A percentile compares a stretch with the other conserved stretches of the same genome.
Conservation (phyloP, 2,113 vertebrate genomes). For the Tachysurus vachellii region DNA sequence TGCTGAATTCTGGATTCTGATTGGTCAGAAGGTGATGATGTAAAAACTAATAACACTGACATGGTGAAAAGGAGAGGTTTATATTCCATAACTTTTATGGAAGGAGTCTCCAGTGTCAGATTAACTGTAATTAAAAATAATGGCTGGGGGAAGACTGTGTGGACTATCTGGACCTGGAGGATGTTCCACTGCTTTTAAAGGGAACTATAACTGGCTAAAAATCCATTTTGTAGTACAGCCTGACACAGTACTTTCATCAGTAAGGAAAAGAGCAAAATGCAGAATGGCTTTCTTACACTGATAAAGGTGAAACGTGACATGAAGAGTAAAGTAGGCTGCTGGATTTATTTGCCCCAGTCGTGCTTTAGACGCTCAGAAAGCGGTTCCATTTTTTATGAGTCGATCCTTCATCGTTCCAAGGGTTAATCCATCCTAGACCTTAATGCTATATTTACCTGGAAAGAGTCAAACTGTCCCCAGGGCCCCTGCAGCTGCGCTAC, state of each 20-base stretch:
- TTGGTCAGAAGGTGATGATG: not conserved
- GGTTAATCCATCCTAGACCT: conserved; percentile 28
- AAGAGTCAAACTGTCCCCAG: conserved; percentile 28
- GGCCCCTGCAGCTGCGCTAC: not conserved
- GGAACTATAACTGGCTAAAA: not conserved
- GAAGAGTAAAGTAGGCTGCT: not conserved
- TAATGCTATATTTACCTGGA: conserved; percentile 15
- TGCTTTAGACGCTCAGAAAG: not conserved
- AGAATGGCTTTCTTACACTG: not conserved
- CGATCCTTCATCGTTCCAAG: conserved; percentile 1
- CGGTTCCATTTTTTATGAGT: conserved; percentile 43
- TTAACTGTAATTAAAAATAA: no score
- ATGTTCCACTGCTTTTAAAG: not conserved
- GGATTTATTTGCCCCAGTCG: not conserved
- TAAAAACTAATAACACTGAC: not conserved
- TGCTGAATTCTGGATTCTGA: not conserved
- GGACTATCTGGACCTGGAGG: no score
- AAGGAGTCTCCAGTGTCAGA: not conserved
- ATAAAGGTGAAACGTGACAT: not conserved
- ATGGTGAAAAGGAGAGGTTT: not conserved
- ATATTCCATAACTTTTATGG: no score
- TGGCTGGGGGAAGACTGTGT: no score
- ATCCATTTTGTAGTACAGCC: not conserved
- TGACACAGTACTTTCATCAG: not conserved
- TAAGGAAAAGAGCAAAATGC: not conserved